These are phyloP conservation scores for Conus canariensis DNA, from an alignment of 2,888 invertebrate species.

Conservation along the genomic window DNA sequence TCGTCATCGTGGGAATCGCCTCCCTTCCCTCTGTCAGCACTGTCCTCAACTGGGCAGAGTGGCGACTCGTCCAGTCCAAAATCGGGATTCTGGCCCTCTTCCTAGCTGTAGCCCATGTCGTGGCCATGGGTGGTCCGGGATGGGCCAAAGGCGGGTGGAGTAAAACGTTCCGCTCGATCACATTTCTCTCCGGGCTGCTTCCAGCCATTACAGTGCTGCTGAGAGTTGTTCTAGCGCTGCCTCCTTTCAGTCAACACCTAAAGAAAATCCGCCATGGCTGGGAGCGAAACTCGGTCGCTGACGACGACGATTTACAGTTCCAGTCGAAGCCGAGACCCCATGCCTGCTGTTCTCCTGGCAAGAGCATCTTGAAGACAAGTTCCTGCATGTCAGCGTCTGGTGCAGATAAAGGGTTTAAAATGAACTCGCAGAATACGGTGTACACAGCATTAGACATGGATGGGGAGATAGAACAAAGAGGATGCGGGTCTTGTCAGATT, in stretches of 20 bases:
- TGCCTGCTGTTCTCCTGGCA: background rate
- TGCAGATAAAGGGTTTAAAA: background rate
- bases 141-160: constrained; percentile 59
- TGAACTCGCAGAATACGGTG: constrained; percentile 14
- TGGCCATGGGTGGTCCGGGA: constrained; percentile 65
- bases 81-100: constrained; percentile 64
- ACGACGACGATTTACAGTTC: background rate
- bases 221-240: constrained; percentile 59
- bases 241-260: constrained; percentile 60
- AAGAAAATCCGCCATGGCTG: constrained; percentile 66
- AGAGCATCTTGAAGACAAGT: background rate
- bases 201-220: constrained; percentile 64
- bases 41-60: constrained; percentile 73
- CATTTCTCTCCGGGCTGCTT: constrained; percentile 64
- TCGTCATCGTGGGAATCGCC: constrained; percentile 63
- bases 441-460: constrained; percentile 24
- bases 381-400: background rate
- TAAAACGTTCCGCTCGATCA: constrained; percentile 60
- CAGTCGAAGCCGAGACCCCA: background rate
- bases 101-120: constrained; percentile 63
- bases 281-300: constrained; percentile 50
- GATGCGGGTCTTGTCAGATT: constrained; percentile 16
- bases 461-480: background rate
- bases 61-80: constrained; percentile 71
- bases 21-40: constrained; percentile 67